A percentile compares a stretch with the other conserved stretches of the same genome.
These are phyloP conservation scores for Cyphomyrus discorhynchus DNA, from an alignment of 2,113 vertebrate genomes.

Conservation along the genomic window DNA sequence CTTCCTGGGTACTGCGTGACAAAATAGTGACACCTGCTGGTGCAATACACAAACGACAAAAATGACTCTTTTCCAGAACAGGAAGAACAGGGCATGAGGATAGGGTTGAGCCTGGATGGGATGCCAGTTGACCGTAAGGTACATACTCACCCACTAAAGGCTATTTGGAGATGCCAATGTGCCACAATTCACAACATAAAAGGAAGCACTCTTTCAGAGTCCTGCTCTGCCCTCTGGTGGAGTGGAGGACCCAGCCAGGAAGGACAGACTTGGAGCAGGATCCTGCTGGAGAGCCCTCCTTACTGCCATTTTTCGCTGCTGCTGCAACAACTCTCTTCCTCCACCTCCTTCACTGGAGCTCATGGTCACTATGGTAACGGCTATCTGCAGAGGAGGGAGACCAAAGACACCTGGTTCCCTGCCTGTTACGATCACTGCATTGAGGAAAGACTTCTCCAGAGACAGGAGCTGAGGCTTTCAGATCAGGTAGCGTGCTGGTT, in stretches of 20 bases:
- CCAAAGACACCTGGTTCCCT: background rate
- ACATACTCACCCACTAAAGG: background rate
- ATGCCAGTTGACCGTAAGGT: background rate
- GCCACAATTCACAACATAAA: background rate
- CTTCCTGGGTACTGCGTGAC: slow-evolving; percentile 16
- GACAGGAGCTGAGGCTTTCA: background rate
- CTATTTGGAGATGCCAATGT: background rate
- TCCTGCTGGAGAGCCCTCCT: background rate
- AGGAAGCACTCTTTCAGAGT: background rate
- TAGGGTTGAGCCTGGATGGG: background rate
- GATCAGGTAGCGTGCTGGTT: background rate
- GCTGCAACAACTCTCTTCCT: background rate
- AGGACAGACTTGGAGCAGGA: background rate
- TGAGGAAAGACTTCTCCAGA: background rate
- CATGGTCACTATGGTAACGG: slow-evolving; percentile 92
- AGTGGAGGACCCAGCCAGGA: background rate
- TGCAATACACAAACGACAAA: background rate
- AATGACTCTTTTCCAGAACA: background rate
- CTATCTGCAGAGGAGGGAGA: slow-evolving; percentile 60
- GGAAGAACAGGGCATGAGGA: background rate
- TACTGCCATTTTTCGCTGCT: background rate
- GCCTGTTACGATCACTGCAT: background rate
- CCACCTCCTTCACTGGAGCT: slow-evolving; percentile 47
- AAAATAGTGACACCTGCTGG: slow-evolving; percentile 8
- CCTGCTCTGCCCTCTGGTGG: background rate